Percentiles rank a stretch among this genome's conserved stretches.
Conservation (phyloP, 2,113 vertebrate species). For the Chaenocephalus aceratus region DNA sequence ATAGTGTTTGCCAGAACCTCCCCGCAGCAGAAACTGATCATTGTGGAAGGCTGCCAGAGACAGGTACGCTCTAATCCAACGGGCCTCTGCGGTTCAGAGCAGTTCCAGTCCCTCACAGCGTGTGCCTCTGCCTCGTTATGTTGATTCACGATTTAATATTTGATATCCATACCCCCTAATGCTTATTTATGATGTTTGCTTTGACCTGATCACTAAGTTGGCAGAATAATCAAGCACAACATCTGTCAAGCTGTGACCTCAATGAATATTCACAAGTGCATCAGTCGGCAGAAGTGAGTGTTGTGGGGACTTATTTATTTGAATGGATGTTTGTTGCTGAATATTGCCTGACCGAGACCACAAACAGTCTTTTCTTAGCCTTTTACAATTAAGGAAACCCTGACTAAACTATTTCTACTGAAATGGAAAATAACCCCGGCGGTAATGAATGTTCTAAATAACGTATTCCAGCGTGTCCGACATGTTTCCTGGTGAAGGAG, state of each 20-base stretch:
- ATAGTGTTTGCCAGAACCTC: conserved; percentile 95
- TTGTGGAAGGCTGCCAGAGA: conserved; percentile 95
- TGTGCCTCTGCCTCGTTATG: conserved; percentile 19
- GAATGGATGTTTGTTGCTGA: neutral
- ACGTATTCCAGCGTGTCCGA: conserved; percentile 5
- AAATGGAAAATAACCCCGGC: neutral
- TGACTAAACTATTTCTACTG: neutral
- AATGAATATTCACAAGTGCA: conserved; percentile 33
- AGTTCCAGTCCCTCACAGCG: neutral
- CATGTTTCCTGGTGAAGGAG: neutral
- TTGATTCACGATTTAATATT: conserved; percentile 30
- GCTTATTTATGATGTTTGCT: conserved; percentile 30
- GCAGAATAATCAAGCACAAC: conserved; percentile 31
- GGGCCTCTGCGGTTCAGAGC: neutral
- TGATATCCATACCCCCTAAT: neutral
- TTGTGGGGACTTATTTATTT: neutral
- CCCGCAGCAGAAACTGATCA: conserved; percentile 95
- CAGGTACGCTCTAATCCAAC: conserved; percentile 81
- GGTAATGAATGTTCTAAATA: neutral
- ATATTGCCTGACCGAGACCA: neutral
- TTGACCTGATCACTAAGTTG: conserved; percentile 41
- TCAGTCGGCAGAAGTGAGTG: neutral
- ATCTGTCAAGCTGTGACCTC: conserved; percentile 46
- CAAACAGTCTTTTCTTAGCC: neutral
- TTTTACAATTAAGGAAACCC: neutral